Percentiles rank a stretch among this genome's conserved stretches.
phyloP scores from a whole-genome alignment of 2,888 invertebrate species.

The Diarsia dahlii region DNA sequence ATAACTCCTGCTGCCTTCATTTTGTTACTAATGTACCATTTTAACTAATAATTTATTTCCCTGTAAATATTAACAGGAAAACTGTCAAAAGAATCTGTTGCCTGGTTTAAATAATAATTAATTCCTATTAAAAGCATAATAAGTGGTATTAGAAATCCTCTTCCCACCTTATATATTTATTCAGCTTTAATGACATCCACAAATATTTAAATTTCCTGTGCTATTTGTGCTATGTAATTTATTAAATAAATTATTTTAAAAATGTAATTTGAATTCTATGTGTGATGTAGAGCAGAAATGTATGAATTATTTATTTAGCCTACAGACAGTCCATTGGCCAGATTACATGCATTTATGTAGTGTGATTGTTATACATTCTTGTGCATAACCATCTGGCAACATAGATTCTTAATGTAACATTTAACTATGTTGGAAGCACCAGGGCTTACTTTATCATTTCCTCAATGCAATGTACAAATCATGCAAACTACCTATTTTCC shows the following conservation, averaged over 20 bases:
- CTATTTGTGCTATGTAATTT: slow-evolving; percentile 7
- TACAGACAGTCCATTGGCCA: slow-evolving; percentile 24
- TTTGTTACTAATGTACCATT: background rate
- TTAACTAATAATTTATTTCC: slow-evolving; percentile 12
- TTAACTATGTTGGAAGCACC: background rate
- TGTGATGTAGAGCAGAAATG: slow-evolving; percentile 35
- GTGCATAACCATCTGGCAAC: slow-evolving; percentile 30
- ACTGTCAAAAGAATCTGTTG: background rate
- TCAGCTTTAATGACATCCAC: background rate
- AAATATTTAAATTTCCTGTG: slow-evolving; percentile 4
- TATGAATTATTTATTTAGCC: slow-evolving; percentile 54
- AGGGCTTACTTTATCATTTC: background rate
- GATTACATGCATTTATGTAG: slow-evolving; percentile 23
- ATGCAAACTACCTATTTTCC: slow-evolving; percentile 32
- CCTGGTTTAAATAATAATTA: background rate
- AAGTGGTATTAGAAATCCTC: background rate
- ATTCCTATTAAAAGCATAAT: slow-evolving; percentile 4
- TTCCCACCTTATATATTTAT: background rate
- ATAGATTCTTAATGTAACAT: slow-evolving; percentile 2
- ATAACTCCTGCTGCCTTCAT: background rate
- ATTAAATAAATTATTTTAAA: slow-evolving; percentile 27
- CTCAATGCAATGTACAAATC: background rate
- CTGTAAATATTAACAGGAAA: slow-evolving; percentile 33
- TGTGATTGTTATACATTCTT: slow-evolving; percentile 44
- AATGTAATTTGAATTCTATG: slow-evolving; percentile 29